Evolutionary conservation across 1,140 invertebrate genomes (phyloP).

Genomic region (Drosophila sproati): DNA sequence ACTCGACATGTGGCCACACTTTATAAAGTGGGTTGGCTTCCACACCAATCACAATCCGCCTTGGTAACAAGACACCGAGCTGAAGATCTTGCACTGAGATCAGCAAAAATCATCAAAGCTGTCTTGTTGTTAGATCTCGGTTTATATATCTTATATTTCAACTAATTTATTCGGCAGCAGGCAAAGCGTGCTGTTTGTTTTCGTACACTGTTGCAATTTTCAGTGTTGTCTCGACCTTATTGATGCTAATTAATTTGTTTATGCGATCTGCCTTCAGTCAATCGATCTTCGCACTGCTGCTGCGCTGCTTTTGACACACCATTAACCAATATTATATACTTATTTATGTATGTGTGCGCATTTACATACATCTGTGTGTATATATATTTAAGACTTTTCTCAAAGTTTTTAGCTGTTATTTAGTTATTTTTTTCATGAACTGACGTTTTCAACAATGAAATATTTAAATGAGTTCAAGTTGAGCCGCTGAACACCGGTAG

Average conservation of each 20-base stretch:
- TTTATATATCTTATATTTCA: slow-evolving; percentile 32
- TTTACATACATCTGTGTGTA: slow-evolving; percentile 10
- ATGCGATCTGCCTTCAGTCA: slow-evolving; percentile 50
- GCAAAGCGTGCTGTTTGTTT: slow-evolving; percentile 42
- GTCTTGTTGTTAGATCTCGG: slow-evolving; percentile 31
- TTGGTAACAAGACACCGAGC: slow-evolving; percentile 51
- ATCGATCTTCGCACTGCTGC: slow-evolving; percentile 25
- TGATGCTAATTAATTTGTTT: slow-evolving; percentile 81
- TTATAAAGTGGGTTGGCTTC: slow-evolving; percentile 3
- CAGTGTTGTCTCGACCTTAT: slow-evolving; percentile 43
- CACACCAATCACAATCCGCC: slow-evolving; percentile 19
- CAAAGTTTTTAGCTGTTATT: neutral
- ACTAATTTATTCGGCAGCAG: slow-evolving; percentile 27
- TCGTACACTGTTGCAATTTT: slow-evolving; percentile 56
- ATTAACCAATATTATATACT: slow-evolving; percentile 12
- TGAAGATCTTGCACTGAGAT: slow-evolving; percentile 26
- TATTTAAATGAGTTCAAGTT: slow-evolving; percentile 50
- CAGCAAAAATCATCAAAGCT: neutral
- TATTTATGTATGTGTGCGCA: no score
- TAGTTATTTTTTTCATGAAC: slow-evolving; percentile 40
- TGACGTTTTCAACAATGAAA: slow-evolving; percentile 47
- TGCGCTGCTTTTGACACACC: slow-evolving; percentile 58
- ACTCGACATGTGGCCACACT: slow-evolving; percentile 40
- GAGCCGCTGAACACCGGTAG: slow-evolving; percentile 16
- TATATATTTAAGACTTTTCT: slow-evolving; percentile 41